These are phyloP conservation scores for Stegastes partitus DNA, from an alignment of 2,113 vertebrate species.

Conservation along the genomic window DNA sequence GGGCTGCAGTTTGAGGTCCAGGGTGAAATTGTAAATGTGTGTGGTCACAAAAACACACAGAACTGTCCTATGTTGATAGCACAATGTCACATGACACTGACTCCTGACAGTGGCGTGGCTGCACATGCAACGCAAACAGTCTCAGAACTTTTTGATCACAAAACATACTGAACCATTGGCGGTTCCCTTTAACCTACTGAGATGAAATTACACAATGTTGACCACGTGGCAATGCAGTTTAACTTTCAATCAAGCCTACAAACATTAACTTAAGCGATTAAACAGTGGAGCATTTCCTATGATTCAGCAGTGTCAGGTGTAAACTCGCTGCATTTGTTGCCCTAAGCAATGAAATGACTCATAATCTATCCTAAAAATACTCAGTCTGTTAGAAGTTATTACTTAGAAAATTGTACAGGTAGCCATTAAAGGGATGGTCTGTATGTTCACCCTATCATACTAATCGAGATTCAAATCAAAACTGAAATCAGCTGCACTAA, in stretches of 20 bases:
- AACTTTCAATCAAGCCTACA: not conserved
- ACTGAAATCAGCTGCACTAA: constrained; percentile 19
- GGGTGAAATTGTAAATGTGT: too few species aligned
- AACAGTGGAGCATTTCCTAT: not conserved
- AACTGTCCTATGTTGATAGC: too few species aligned
- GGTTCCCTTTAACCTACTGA: not conserved
- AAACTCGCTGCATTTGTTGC: not conserved
- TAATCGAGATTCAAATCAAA: constrained; percentile 21
- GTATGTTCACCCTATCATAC: constrained; percentile 8
- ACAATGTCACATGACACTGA: too few species aligned
- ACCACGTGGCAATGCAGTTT: not conserved
- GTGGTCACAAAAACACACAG: too few species aligned
- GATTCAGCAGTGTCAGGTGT: not conserved
- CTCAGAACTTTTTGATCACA: too few species aligned
- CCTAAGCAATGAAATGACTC: not conserved
- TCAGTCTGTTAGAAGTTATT: not conserved
- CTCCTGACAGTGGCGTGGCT: too few species aligned
- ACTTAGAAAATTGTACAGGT: not conserved
- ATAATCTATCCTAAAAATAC: not conserved
- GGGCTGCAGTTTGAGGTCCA: too few species aligned
- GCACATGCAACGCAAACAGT: too few species aligned
- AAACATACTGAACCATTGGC: not conserved
- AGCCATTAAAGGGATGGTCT: not conserved
- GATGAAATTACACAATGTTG: not conserved
- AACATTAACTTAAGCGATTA: not conserved